These are phyloP conservation scores for Gnathonemus longibarbis DNA, from an alignment of 2,113 vertebrate species.

Conservation along the genomic window DNA sequence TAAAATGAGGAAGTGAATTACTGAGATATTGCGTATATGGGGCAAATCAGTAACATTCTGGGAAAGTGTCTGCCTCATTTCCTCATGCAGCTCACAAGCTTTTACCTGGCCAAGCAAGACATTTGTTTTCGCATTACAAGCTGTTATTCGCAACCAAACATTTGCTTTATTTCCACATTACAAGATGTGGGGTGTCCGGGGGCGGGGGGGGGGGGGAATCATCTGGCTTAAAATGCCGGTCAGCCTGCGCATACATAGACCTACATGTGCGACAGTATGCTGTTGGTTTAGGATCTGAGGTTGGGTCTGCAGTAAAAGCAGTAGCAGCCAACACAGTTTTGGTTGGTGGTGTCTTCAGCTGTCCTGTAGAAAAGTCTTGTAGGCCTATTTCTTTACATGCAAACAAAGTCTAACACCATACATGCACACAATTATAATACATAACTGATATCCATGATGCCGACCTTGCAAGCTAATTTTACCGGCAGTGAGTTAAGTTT, in stretches of 20 bases:
- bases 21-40: neutral
- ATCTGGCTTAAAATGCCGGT: neutral
- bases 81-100: neutral
- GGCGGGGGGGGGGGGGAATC: neutral
- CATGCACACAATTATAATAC: neutral
- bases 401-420: neutral
- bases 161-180: neutral
- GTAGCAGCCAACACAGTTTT: neutral
- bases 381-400: neutral
- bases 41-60: neutral
- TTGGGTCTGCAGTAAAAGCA: neutral
- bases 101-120: neutral
- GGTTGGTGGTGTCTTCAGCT: neutral
- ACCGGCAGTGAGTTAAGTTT: neutral
- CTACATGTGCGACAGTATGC: neutral
- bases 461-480: neutral
- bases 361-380: neutral
- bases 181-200: neutral
- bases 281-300: neutral
- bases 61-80: neutral
- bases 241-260: neutral
- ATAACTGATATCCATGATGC: neutral
- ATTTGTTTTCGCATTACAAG: neutral
- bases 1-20: neutral
- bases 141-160: neutral